Evolutionary conservation across 2,797 vertebrate genomes (phyloP).

Genomic region (Alcedo quadribrachys): DNA sequence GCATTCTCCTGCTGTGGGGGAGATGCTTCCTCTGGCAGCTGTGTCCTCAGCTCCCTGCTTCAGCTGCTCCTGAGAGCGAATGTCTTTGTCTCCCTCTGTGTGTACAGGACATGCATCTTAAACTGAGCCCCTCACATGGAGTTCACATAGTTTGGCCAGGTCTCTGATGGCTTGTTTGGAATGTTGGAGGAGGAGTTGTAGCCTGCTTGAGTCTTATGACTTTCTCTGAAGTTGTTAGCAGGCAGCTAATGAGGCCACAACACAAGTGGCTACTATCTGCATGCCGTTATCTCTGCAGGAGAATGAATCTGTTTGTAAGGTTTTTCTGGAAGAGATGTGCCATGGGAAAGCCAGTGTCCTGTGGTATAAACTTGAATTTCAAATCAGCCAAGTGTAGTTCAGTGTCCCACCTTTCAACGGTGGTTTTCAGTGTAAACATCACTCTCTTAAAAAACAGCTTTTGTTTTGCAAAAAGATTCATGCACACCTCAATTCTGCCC

Average conservation of each 20-base stretch:
- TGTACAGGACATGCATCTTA: background rate
- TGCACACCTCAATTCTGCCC: background rate
- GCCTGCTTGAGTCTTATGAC: fast-evolving
- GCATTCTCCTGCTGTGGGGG: conserved; percentile 18
- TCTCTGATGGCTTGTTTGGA: background rate
- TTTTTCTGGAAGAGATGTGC: background rate
- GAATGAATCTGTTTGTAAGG: background rate
- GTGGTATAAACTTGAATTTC: background rate
- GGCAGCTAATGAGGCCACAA: background rate
- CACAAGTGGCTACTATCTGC: background rate
- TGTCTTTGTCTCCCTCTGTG: background rate
- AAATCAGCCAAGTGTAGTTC: background rate
- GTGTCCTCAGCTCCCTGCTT: conserved; percentile 17
- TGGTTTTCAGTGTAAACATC: background rate
- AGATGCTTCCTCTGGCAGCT: conserved; percentile 64
- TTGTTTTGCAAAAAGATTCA: background rate
- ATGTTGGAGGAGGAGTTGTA: background rate
- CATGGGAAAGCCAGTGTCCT: background rate
- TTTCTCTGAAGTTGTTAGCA: background rate
- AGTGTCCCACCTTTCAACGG: background rate
- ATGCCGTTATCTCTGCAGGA: background rate
- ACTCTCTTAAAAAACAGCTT: background rate
- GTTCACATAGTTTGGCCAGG: background rate
- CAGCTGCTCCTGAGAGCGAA: conserved; percentile 64
- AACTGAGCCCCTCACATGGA: background rate